phyloP scores from a whole-genome alignment of 2,113 vertebrate genomes.

The Ochotona curzoniae region DNA sequence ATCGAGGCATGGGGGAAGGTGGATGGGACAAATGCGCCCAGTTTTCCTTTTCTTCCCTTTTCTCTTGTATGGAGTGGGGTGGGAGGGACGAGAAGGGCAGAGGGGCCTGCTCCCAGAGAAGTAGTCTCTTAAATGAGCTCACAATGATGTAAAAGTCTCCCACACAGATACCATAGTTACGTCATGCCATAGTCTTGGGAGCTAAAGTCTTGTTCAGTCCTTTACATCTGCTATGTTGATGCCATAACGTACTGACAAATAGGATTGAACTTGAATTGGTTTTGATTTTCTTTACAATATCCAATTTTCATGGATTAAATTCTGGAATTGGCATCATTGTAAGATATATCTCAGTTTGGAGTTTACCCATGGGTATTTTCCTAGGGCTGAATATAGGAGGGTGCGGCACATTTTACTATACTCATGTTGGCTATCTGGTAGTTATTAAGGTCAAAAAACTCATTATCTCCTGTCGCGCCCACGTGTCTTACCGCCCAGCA shows the following conservation, averaged over 20 bases:
- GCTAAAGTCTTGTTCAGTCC: too few species aligned
- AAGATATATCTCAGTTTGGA: slow-evolving; percentile 95
- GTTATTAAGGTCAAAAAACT: slow-evolving; percentile 99
- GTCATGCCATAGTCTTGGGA: too few species aligned
- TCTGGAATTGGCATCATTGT: slow-evolving; percentile 97
- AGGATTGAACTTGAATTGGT: slow-evolving; percentile 84
- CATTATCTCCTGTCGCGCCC: slow-evolving; percentile 98
- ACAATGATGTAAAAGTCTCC: too few species aligned
- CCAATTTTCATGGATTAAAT: slow-evolving; percentile 92
- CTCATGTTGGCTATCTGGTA: slow-evolving; percentile 99
- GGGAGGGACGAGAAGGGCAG: too few species aligned
- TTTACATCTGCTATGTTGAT: slow-evolving; percentile 89
- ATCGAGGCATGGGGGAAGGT: too few species aligned
- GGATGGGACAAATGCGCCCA: too few species aligned
- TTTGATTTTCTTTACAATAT: slow-evolving; percentile 89
- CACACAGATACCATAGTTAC: too few species aligned
- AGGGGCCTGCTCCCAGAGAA: too few species aligned
- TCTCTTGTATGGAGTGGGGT: too few species aligned
- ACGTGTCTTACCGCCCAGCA: too few species aligned
- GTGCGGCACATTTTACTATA: slow-evolving; percentile 91
- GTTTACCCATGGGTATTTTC: slow-evolving; percentile 89
- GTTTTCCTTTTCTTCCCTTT: too few species aligned
- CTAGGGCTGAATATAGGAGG: slow-evolving; percentile 93
- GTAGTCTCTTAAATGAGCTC: too few species aligned
- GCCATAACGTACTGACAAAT: slow-evolving; percentile 95